A percentile compares a stretch with the other conserved stretches of the same genome.
These are phyloP conservation scores for Monochamus alternatus DNA, from an alignment of 2,888 invertebrate species.

Conservation along the genomic window DNA sequence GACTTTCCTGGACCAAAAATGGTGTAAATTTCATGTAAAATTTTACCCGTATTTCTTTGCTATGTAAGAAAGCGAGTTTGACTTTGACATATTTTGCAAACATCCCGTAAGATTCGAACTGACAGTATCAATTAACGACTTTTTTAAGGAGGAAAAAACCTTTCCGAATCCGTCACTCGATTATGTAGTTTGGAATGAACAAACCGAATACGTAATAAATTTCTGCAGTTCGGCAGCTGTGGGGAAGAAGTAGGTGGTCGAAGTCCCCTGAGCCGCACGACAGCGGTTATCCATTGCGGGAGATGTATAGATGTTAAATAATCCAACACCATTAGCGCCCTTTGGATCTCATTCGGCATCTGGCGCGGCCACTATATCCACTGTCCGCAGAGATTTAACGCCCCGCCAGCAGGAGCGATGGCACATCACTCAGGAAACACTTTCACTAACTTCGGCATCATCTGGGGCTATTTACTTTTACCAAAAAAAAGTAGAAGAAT, in stretches of 20 bases:
- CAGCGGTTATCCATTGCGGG: conserved; percentile 70
- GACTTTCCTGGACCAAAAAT: no score
- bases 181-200: background rate
- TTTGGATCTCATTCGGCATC: conserved; percentile 57
- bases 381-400: conserved; percentile 65
- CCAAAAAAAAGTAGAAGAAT: conserved; percentile 4
- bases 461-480: conserved; percentile 54
- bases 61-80: no score
- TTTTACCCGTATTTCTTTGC: no score
- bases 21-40: no score
- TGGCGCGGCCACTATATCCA: conserved; percentile 58
- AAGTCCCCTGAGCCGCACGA: conserved; percentile 64
- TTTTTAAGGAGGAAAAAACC: background rate
- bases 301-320: conserved; percentile 70
- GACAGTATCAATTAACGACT: background rate
- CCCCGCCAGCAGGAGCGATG: conserved; percentile 59
- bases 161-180: background rate
- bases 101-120: background rate
- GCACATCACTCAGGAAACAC: conserved; percentile 58
- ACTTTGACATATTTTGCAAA: no score
- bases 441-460: conserved; percentile 56
- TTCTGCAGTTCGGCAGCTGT: conserved; percentile 31
- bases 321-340: conserved; percentile 70
- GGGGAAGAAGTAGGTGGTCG: conserved; percentile 47
- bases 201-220: conserved; percentile 3